Base-by-base conservation (phyloP, 2,797 vertebrate species). In the Pygocentrus nattereri region DNA sequence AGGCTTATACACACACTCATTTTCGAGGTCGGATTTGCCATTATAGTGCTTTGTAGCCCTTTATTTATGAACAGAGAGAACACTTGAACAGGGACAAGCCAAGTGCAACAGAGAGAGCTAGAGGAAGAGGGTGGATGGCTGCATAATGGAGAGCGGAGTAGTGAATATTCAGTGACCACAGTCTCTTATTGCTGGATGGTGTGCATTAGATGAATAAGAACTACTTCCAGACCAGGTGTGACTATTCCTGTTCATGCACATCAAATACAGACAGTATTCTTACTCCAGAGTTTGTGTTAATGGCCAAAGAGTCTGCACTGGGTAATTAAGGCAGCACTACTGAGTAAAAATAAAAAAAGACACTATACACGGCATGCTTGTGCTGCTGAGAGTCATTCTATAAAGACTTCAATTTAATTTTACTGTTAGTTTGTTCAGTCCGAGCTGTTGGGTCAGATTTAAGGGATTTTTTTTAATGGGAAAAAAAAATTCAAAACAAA, bases 51-150 rank as follows among this genome's bases (percentile, higher is more conserved):
- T 79, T 78, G 73, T 65, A 74, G 75, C 34, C 61, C 64, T 85
- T 76, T 79, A 52, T 79, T 56, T 84, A 56, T 58, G 78, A 73
- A 76, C 67, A 81, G 71, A 65, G 19, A 76, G 62, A 82, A 62
- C 41, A 68, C 64, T 81, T 78, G 67, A 62, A 76, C 27, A 76
- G 11, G 54, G 11, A 54, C 27, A 80, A 86, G 78, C 84, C 80
- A 69, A 62, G 78, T 52, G 80, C 78, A 73, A 80, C 73, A 79
- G 83, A 84, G 77, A 44, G 78, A 87, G 88, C 80, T 70, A 69
- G 82, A 76, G 82, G 67, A 77, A 78, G 82, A 83, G 82, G 81
- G 15, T 6, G 80, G 83, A 84, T 73, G 27, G 38, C 54, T 61
- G 56, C 56, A 47, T 44, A 44, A 41, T 61, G 61, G n/a, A 75